Evolutionary conservation across 2,888 invertebrate species (phyloP).

Genomic region (Rhopalosiphum nymphaeae): DNA sequence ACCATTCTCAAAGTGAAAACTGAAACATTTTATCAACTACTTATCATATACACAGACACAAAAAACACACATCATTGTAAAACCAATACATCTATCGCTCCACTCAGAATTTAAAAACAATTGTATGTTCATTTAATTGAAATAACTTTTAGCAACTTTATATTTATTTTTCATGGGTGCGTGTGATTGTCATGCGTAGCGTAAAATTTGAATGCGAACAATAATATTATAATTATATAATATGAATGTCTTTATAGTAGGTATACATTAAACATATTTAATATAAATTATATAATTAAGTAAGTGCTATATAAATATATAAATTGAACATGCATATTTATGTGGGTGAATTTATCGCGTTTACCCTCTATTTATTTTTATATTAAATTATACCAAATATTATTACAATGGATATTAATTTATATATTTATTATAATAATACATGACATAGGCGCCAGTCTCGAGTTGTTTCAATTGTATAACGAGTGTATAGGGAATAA

Average conservation of each 20-base stretch:
- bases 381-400: background rate
- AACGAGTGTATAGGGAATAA: background rate
- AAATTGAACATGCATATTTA: background rate
- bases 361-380: background rate
- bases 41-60: too few relatives aligned
- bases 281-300: background rate
- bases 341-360: background rate
- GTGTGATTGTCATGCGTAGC: background rate
- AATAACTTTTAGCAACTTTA: background rate
- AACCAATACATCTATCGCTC: too few relatives aligned
- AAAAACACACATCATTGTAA: too few relatives aligned
- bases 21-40: too few relatives aligned
- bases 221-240: background rate
- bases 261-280: background rate
- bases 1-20: too few relatives aligned
- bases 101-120: background rate
- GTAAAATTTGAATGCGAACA: background rate
- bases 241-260: background rate
- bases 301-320: background rate
- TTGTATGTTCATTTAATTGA: background rate
- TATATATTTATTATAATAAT: background rate
- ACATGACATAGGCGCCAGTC: background rate
- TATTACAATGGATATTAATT: background rate
- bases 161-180: background rate
- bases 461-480: background rate